A percentile compares a stretch with the other conserved stretches of the same genome.
These are phyloP conservation scores for Bombus pascuorum DNA, from an alignment of 1,140 invertebrate genomes.

Conservation along the genomic window DNA sequence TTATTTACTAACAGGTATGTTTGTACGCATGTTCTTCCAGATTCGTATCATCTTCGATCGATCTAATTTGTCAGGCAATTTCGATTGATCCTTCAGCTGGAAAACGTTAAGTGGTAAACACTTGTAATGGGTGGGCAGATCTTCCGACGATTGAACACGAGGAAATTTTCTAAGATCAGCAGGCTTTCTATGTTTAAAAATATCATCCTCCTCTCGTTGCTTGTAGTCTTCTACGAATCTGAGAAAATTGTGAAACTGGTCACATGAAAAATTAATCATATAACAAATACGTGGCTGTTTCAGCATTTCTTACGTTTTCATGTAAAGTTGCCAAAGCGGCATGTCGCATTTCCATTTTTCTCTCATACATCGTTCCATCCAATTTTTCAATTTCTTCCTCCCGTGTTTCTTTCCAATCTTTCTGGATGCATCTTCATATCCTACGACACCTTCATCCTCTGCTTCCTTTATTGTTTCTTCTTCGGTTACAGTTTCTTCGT, in stretches of 20 bases:
- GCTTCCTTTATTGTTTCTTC: not conserved
- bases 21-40: slow-evolving; percentile 66
- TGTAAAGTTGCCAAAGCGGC: slow-evolving; percentile 62
- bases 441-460: too few species aligned
- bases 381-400: not conserved
- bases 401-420: not conserved
- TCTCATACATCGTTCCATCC: slow-evolving; percentile 32
- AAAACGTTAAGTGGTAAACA: slow-evolving; percentile 66
- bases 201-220: slow-evolving; percentile 52
- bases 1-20: slow-evolving; percentile 53
- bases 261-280: not conserved
- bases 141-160: slow-evolving; percentile 46
- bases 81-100: slow-evolving; percentile 37
- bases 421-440: not conserved
- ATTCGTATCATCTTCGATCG: slow-evolving; percentile 58
- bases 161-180: slow-evolving; percentile 51
- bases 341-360: slow-evolving; percentile 55
- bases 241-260: not conserved
- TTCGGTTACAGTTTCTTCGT: not conserved
- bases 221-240: slow-evolving; percentile 63
- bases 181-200: slow-evolving; percentile 53
- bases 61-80: slow-evolving; percentile 52
- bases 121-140: slow-evolving; percentile 33
- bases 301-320: slow-evolving; percentile 62
- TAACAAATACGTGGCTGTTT: not conserved